Evolutionary conservation across 2,888 invertebrate genomes (phyloP).

Genomic region (Leptopilina myrica): DNA sequence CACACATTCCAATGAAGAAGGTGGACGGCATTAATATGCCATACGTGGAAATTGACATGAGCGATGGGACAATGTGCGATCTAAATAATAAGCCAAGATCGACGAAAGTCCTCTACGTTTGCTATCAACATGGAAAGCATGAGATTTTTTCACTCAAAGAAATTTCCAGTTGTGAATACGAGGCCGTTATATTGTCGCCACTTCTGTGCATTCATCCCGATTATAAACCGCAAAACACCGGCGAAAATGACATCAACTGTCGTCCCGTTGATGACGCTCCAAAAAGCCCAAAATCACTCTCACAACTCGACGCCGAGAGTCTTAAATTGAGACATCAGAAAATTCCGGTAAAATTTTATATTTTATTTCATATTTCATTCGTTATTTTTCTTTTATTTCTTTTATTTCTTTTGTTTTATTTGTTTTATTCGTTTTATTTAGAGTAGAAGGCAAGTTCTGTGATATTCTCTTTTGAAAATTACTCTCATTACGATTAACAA

Average conservation of each 20-base stretch:
- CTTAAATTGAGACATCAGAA: conserved; percentile 83
- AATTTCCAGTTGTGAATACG: conserved; percentile 95
- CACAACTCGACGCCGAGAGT: conserved; percentile 85
- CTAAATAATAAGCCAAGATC: conserved; percentile 90
- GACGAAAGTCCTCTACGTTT: conserved; percentile 91
- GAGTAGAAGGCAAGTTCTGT: too few species aligned
- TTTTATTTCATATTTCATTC: conserved; percentile 18
- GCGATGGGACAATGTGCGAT: conserved; percentile 94
- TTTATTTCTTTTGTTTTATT: background rate
- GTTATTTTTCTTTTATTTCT: background rate
- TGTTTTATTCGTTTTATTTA: too few species aligned
- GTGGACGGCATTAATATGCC: conserved; percentile 94
- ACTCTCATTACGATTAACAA: background rate
- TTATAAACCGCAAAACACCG: conserved; percentile 88
- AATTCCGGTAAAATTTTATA: conserved; percentile 75
- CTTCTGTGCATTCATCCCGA: conserved; percentile 92
- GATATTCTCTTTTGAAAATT: background rate
- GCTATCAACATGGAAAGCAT: conserved; percentile 91
- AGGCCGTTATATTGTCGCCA: conserved; percentile 92
- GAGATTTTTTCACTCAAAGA: conserved; percentile 96
- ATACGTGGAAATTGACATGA: conserved; percentile 91
- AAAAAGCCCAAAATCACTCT: conserved; percentile 84
- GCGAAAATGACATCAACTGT: conserved; percentile 88
- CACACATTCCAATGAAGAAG: conserved; percentile 80
- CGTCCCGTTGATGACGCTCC: conserved; percentile 82